Conservation (phyloP, 2,888 invertebrate genomes). For the Dascillus cervinus region DNA sequence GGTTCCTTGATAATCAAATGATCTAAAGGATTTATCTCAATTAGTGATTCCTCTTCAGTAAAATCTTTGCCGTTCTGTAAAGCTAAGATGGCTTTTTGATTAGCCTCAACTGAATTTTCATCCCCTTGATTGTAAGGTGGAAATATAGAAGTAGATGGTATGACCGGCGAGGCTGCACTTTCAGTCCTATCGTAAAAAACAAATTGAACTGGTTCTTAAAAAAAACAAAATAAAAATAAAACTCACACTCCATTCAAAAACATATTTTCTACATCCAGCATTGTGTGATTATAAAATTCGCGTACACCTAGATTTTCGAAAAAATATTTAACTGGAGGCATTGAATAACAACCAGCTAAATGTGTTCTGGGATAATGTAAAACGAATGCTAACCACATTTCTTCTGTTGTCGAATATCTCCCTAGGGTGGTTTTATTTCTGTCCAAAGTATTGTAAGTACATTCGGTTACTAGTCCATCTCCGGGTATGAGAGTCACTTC, state of each 20-base stretch:
- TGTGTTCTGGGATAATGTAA: conserved; percentile 77
- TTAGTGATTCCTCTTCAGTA: conserved; percentile 48
- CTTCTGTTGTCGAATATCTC: conserved; percentile 75
- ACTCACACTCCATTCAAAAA: conserved; percentile 63
- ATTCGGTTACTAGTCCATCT: conserved; percentile 77
- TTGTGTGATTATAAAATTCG: conserved; percentile 68
- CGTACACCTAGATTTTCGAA: conserved; percentile 74
- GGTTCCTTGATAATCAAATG: conserved; percentile 72
- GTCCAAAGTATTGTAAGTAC: conserved; percentile 67
- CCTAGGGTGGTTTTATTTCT: conserved; percentile 69
- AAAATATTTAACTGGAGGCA: conserved; percentile 77
- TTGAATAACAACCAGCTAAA: conserved; percentile 75
- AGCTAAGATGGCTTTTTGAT: conserved; percentile 46
- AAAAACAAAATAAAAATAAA: conserved; percentile 25
- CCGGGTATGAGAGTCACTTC: conserved; percentile 70
- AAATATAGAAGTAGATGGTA: conserved; percentile 33
- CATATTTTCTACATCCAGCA: conserved; percentile 68
- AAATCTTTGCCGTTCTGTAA: conserved; percentile 52
- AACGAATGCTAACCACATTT: conserved; percentile 81
- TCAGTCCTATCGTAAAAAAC: conserved; percentile 23
- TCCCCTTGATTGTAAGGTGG: conserved; percentile 44
- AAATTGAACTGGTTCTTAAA: conserved; percentile 29
- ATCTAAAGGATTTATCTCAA: conserved; percentile 45
- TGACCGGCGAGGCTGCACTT: conserved; percentile 28
- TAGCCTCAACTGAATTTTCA: conserved; percentile 45